These are phyloP conservation scores for Pseudolaguvia tuberculata DNA, from an alignment of 2,113 vertebrate genomes.

Conservation along the genomic window DNA sequence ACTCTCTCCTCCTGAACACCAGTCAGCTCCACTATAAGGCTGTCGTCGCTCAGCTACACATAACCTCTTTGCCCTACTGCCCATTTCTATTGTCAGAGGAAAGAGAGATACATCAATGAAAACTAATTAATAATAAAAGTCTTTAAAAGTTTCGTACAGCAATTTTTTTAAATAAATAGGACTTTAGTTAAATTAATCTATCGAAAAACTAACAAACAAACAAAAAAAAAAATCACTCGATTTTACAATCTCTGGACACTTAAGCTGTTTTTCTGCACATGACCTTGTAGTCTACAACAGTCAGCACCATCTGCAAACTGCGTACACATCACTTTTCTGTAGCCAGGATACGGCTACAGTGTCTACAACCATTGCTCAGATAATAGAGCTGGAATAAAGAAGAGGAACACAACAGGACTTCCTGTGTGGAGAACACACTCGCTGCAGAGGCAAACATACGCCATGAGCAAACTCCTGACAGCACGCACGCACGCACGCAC, in stretches of 20 bases:
- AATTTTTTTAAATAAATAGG: too few species aligned
- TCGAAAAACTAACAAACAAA: too few species aligned
- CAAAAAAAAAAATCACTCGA: neutral
- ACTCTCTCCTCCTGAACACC: conserved; percentile 77
- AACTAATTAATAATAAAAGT: neutral
- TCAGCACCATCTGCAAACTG: conserved; percentile 14
- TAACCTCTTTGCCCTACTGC: conserved; percentile 73
- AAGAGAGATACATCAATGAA: neutral
- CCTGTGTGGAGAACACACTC: conserved; percentile 33
- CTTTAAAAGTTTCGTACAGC: too few species aligned
- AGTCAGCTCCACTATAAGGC: conserved; percentile 76
- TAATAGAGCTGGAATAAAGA: conserved; percentile 34
- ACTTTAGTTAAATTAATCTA: too few species aligned
- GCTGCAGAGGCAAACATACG: conserved; percentile 33
- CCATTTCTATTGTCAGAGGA: conserved; percentile 40
- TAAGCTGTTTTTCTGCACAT: neutral
- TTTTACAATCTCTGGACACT: conserved; percentile 2
- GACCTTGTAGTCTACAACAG: conserved; percentile 17
- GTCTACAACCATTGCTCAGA: conserved; percentile 6
- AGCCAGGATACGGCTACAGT: conserved; percentile 19
- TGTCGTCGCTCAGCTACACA: conserved; percentile 75
- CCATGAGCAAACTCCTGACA: conserved; percentile 42
- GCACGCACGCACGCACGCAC: conserved; percentile 39
- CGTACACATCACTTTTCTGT: conserved; percentile 15
- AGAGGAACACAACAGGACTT: conserved; percentile 27